These are phyloP conservation scores for Paedocypris micromegethes DNA, from an alignment of 2,797 vertebrate species.

Conservation along the genomic window DNA sequence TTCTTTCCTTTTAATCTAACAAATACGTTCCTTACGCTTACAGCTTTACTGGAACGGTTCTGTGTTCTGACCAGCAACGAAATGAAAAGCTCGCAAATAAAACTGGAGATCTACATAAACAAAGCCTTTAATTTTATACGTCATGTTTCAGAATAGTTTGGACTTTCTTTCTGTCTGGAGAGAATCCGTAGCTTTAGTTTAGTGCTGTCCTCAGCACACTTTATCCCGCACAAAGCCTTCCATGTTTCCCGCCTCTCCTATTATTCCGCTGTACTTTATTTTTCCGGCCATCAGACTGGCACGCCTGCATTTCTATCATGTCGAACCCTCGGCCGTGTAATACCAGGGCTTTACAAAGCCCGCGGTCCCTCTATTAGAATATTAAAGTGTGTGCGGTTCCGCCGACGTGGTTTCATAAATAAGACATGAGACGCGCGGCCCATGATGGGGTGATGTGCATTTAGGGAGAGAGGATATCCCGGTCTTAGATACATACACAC, in stretches of 20 bases:
- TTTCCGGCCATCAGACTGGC: conserved; percentile 79
- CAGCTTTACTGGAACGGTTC: too few relatives aligned
- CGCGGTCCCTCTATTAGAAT: conserved; percentile 93
- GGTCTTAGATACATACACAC: conserved; percentile 62
- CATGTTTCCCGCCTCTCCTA: conserved; percentile 51
- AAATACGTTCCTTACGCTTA: too few relatives aligned
- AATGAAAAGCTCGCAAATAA: not conserved
- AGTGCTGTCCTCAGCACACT: conserved; percentile 91
- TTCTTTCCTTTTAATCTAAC: too few relatives aligned
- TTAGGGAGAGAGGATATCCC: conserved; percentile 44
- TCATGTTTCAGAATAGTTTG: conserved; percentile 10
- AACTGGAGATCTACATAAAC: conserved; percentile 14
- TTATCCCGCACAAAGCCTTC: conserved; percentile 92
- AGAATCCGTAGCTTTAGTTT: conserved; percentile 55
- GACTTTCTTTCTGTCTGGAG: conserved; percentile 16
- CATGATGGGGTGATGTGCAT: conserved; percentile 52
- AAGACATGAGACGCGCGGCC: conserved; percentile 78
- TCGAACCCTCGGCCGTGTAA: conserved; percentile 91
- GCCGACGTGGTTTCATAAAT: conserved; percentile 79
- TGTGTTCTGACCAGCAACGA: too few relatives aligned
- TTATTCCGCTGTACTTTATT: conserved; percentile 55
- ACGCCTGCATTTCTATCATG: conserved; percentile 69
- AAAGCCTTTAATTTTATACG: conserved; percentile 3
- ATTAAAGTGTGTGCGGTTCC: conserved; percentile 90
- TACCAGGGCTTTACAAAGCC: conserved; percentile 96